phyloP scores from a whole-genome alignment of 2,113 vertebrate species.

The Pterocles orientalis region DNA sequence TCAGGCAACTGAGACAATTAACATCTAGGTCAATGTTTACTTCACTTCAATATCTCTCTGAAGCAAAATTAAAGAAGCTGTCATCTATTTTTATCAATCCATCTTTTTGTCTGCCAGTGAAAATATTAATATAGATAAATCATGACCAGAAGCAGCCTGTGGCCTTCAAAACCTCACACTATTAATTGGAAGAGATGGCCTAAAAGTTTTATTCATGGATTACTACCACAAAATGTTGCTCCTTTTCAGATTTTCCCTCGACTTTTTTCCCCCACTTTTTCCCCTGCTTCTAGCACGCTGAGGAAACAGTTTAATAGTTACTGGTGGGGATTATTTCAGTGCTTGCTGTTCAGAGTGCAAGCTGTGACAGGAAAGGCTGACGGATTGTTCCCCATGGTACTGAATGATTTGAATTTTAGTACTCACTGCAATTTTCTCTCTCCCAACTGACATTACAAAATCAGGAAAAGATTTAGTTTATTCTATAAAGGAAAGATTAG shows the following conservation, averaged over 20 bases:
- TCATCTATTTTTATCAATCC: not conserved
- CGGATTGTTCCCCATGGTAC: not conserved
- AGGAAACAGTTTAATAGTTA: not conserved
- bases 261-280: rapidly evolving
- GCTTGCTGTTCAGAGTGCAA: not conserved
- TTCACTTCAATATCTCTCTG: not conserved
- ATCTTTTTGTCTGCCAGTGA: not conserved
- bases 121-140: not conserved
- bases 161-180: not conserved
- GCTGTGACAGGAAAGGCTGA: not conserved
- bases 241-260: not conserved
- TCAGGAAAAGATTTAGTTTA: not conserved
- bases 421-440: not conserved
- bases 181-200: not conserved
- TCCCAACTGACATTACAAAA: not conserved
- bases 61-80: not conserved
- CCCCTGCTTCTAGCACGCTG: not conserved
- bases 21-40: not conserved
- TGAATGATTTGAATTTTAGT: not conserved
- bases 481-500: not conserved
- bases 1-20: not conserved
- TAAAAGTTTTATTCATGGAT: not conserved
- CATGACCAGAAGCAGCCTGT: not conserved
- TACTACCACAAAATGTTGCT: not conserved
- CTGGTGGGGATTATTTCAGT: not conserved